A percentile compares a stretch with the other conserved stretches of the same genome.
Conservation (phyloP, 2,888 invertebrate genomes). For the Artemia sp. region DNA sequence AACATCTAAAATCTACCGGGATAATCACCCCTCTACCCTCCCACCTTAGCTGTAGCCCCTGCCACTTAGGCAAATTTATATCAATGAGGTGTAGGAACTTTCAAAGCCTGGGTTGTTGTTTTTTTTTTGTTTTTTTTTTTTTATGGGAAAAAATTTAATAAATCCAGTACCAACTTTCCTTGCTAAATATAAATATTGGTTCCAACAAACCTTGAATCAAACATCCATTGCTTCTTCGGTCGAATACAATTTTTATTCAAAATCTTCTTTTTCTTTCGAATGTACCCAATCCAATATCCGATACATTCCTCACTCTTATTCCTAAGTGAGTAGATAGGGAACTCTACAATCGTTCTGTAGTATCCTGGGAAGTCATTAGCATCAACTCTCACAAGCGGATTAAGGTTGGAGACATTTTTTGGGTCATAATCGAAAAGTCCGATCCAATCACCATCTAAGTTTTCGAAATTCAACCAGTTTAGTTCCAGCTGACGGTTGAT, state of each 20-base stretch:
- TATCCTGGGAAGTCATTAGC: constrained; percentile 4
- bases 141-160: no score
- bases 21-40: no score
- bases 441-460: constrained; percentile 17
- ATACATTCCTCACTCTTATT: constrained; percentile 28
- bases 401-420: not conserved
- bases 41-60: no score
- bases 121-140: no score
- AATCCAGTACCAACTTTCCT: no score
- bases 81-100: no score
- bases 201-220: constrained; percentile 37
- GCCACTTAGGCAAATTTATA: no score
- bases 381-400: not conserved
- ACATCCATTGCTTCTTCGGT: constrained; percentile 73
- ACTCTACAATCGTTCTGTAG: constrained; percentile 18
- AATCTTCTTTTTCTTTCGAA: constrained; percentile 28
- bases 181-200: no score
- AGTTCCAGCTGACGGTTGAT: constrained; percentile 21
- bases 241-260: constrained; percentile 44
- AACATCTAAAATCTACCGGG: no score
- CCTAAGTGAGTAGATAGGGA: constrained; percentile 5
- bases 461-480: constrained; percentile 20
- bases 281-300: constrained; percentile 29
- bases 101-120: no score
- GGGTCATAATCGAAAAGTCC: constrained; percentile 17